Percentiles rank a stretch among this genome's conserved stretches.
Evolutionary conservation across 2,113 vertebrate species (phyloP).

Genomic region (Tor tambroides): DNA sequence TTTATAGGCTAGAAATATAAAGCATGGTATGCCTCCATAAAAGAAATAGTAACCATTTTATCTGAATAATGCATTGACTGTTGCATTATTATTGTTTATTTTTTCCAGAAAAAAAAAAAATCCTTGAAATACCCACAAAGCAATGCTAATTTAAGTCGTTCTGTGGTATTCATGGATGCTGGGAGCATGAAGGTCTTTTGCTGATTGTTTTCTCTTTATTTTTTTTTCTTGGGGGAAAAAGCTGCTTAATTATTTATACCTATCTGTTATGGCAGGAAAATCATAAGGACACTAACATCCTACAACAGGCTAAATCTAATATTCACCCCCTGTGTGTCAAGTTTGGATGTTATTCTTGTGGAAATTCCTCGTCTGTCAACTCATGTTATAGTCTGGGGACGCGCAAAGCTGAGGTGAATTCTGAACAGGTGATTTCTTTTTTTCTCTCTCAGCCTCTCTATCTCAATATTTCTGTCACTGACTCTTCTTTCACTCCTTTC

Average conservation of each 20-base stretch:
- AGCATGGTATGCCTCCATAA: conserved; percentile 49
- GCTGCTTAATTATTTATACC: conserved; percentile 73
- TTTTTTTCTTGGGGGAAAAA: conserved; percentile 58
- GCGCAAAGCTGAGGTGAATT: conserved; percentile 40
- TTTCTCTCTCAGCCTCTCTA: background rate
- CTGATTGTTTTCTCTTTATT: conserved; percentile 56
- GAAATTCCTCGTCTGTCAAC: conserved; percentile 58
- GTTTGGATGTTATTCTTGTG: conserved; percentile 59
- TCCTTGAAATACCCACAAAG: conserved; percentile 59
- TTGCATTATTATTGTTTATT: background rate
- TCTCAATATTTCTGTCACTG: conserved; percentile 32
- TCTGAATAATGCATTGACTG: conserved; percentile 58
- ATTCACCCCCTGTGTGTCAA: conserved; percentile 56
- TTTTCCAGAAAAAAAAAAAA: conserved; percentile 18
- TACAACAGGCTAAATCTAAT: conserved; percentile 66
- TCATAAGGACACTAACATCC: conserved; percentile 63
- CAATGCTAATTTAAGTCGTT: conserved; percentile 64
- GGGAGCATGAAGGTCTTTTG: conserved; percentile 44
- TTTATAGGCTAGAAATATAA: conserved; percentile 62
- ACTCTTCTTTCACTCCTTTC: background rate
- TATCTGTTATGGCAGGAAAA: conserved; percentile 66
- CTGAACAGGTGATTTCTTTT: conserved; percentile 59
- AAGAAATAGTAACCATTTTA: conserved; percentile 46
- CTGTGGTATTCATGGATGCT: conserved; percentile 61
- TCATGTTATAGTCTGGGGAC: conserved; percentile 36